Evolutionary conservation across 1,140 invertebrate species (phyloP), one percentile per base, ranked within the genome.

Genomic region (Bombus pyrosoma): DNA sequence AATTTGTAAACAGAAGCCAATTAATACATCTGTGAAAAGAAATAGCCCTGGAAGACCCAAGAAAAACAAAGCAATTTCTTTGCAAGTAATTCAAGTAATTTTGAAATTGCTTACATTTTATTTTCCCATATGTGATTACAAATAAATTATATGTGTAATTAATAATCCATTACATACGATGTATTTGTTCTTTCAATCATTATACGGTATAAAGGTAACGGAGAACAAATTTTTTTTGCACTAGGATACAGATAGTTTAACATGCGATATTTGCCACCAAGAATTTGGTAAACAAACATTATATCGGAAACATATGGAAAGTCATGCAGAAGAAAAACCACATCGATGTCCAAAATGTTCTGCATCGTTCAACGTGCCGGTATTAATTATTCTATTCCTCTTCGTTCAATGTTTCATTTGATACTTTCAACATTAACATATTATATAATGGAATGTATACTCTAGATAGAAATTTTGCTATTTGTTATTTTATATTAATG

Each of bases 291-390:
- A 96, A 83, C 96, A 95, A 92, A 94, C 93, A 25, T 94, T 96
- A 64, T 95, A 96, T 28, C 95, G 95, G 81, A 94, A 95, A 76
- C 97, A 97, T 91, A 93, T 95, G 90, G 95, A 95, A 76, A 94
- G 94, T 57, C 97, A 97, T 92, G 95, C 96, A 9, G 95, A 96
- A 76, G 96, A 97, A 75, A 97, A 97, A 91, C 96, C 96, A 37
- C 96, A 95, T 90, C 94, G 95, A 59, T 97, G 97, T 93, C 92
- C 93, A 64, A 94, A 96, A 84, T 97, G 97, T 93, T 89, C 95
- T 32, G 94, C 94, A 28, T 96, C 96, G 5, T 97, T 97, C 90
- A 97, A 97, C 93, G 94, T 96, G 83, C 96, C 96, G 87, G 95
- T 95, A 85, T 1, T 41, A 72, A 8, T 28, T 13, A 91, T 62